Evolutionary conservation across 2,888 invertebrate genomes (phyloP).

Genomic region (Cosmorhoe ocellata): DNA sequence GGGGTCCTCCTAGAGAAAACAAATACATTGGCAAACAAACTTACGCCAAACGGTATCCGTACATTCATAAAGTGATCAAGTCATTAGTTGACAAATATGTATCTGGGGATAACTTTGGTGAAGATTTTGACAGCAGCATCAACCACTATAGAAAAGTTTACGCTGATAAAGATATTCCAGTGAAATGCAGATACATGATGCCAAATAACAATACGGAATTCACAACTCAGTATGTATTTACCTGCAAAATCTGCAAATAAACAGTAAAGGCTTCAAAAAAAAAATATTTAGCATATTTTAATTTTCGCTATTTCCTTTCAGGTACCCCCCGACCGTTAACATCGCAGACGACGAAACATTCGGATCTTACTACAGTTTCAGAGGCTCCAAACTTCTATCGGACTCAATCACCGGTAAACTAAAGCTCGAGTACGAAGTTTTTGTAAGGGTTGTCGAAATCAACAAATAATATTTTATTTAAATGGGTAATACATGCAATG

Average conservation of each 20-base stretch:
- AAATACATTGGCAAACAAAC: conserved; percentile 60
- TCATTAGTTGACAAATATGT: conserved; percentile 61
- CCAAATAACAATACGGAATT: conserved; percentile 55
- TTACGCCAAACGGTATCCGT: conserved; percentile 67
- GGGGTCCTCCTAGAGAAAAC: conserved; percentile 43
- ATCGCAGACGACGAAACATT: conserved; percentile 57
- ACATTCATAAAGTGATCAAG: conserved; percentile 62
- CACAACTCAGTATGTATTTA: conserved; percentile 66
- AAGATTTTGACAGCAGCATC: conserved; percentile 48
- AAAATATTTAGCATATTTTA: no score
- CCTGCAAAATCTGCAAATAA: background rate
- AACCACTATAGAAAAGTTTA: conserved; percentile 56
- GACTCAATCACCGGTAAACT: conserved; percentile 59
- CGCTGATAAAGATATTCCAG: conserved; percentile 58
- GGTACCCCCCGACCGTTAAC: conserved; percentile 60
- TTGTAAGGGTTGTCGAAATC: conserved; percentile 65
- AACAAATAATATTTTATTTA: conserved; percentile 16
- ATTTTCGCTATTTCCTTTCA: conserved; percentile 36
- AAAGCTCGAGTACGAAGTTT: conserved; percentile 72
- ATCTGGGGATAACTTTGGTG: conserved; percentile 55
- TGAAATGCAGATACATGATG: conserved; percentile 62
- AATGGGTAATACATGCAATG: background rate
- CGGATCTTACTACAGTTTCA: conserved; percentile 68
- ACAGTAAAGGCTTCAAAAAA: no score
- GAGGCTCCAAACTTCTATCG: conserved; percentile 60